Base-by-base conservation (phyloP, 2,888 invertebrate genomes). In the Strigamia crassipes region DNA sequence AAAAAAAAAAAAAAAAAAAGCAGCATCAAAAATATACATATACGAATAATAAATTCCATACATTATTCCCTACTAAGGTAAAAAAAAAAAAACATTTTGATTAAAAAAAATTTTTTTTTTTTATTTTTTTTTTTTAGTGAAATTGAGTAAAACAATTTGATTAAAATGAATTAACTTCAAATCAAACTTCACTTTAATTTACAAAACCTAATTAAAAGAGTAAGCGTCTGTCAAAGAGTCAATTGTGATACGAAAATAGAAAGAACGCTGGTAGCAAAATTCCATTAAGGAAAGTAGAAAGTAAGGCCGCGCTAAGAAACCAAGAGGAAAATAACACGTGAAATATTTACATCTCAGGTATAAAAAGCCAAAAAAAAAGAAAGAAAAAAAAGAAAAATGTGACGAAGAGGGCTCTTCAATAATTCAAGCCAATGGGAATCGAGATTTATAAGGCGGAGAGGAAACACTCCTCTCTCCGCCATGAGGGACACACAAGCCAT, bases 351-450 rank as follows among this genome's bases (percentile, higher is more conserved):
- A 61, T 61, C 61, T 61, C 61, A 61, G 15, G 61, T 34, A 34
- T 34, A 34, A 34, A 34, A 21, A n/a, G 56, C 18, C 10, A 10
- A 56, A n/a, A n/a, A n/a, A n/a, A 8, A 56, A n/a, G 56, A 15
- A 61, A 61, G n/a, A 61, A 21, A 18, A 10, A 61, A 61, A 61
- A 61, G 21, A 18, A 10, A 61, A 61, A 61, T 18, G 21, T 21
- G 61, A 61, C 6, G 61, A 18, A 61, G 61, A 61, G 61, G 42
- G 42, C 12, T 12, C 42, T 42, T 61, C 61, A 61, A 61, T 61
- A 61, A 61, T 61, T 61, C 61, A 61, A 61, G 61, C 61, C 61
- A 61, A 61, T 61, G 61, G 61, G 61, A 61, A 61, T 61, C 61
- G 61, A 61, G 61, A 61, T 61, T 61, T 61, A 61, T 61, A 61